Evolutionary conservation across 2,113 vertebrate genomes (phyloP).

Genomic region (Numida meleagris): DNA sequence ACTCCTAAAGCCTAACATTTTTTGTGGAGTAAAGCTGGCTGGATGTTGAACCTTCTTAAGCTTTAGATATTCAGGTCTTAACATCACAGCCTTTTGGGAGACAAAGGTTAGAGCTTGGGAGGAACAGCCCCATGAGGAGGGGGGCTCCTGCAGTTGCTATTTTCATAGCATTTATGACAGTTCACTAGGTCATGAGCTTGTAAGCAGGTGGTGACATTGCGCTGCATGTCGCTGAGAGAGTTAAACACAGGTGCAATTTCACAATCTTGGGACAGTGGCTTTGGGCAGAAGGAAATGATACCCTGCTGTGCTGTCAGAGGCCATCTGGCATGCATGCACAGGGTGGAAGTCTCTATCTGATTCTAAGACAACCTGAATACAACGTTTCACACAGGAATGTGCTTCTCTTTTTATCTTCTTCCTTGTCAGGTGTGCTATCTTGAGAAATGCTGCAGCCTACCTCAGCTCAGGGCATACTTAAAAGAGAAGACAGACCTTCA

Average conservation of each 20-base stretch:
- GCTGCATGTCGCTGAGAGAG: not conserved
- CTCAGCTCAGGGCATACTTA: not conserved
- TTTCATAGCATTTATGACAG: not conserved
- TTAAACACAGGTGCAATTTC: not conserved
- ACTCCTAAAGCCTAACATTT: not conserved
- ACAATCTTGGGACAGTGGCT: not conserved
- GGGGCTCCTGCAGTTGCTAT: not conserved
- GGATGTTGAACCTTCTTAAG: not conserved
- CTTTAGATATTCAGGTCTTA: not conserved
- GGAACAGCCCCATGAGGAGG: not conserved
- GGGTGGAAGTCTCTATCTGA: not conserved
- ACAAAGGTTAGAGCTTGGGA: not conserved
- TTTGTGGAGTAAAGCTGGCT: not conserved
- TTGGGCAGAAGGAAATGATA: not conserved
- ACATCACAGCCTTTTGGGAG: not conserved
- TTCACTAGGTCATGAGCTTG: not conserved
- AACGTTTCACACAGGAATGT: slow-evolving; percentile 21
- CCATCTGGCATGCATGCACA: rapidly evolving
- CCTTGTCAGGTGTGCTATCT: not conserved
- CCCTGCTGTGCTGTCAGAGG: rapidly evolving
- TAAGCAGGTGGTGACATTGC: not conserved
- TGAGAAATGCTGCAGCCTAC: not conserved
- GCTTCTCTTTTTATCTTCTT: not conserved
- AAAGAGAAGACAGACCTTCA: not conserved
- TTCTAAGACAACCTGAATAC: not conserved